Evolutionary conservation across 2,888 invertebrate genomes (phyloP), one percentile per base, ranked within the genome.

Genomic region (Odontomyia ornata): DNA sequence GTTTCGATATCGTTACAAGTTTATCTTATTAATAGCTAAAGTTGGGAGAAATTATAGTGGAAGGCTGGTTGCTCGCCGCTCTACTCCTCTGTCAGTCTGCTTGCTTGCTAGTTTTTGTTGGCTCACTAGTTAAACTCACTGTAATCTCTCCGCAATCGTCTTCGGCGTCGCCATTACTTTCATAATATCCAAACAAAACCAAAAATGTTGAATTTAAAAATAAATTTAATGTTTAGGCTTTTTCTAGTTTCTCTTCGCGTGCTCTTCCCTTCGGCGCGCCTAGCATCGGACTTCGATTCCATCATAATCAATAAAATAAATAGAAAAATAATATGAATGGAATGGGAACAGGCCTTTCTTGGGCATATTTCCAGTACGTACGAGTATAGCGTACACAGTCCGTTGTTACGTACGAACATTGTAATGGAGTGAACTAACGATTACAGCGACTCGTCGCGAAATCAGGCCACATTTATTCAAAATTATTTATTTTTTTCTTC

Each of bases 301-400:
- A 76, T 78, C 78, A 78, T 78, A 78, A 78, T 78, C 78, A 78
- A 78, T 78, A 76, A 78, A 76, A 73, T 73, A 78, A 76, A 78
- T 76, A 78, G 60, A 78, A 78, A 78, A 78, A 78, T 78, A 78
- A 78, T 76, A 47, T 72, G 43, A 76, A 73, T 76, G 73, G 57
- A 73, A 73, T 57, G 73, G 73, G 57, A 73, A 73, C 73, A 60
- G 18, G 25, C 30, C 46, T 69, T 69, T 69, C 47, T 69, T 69
- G 69, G 69, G 69, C 30, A 69, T 69, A 52, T 73, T 60, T 57
- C 60, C 56, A 73, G 57, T 73, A 56, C 43, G 36, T 23, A 36
- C 23, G 60, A n/a, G n/a, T n/a, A n/a, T n/a, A n/a, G 21, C 7
- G 60, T 60, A 60, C 57, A 73, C 5, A 47, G 52, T 67, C 36